Evolutionary conservation across 1,140 invertebrate species (phyloP).

Genomic region (Vollenhovia emeryi): DNA sequence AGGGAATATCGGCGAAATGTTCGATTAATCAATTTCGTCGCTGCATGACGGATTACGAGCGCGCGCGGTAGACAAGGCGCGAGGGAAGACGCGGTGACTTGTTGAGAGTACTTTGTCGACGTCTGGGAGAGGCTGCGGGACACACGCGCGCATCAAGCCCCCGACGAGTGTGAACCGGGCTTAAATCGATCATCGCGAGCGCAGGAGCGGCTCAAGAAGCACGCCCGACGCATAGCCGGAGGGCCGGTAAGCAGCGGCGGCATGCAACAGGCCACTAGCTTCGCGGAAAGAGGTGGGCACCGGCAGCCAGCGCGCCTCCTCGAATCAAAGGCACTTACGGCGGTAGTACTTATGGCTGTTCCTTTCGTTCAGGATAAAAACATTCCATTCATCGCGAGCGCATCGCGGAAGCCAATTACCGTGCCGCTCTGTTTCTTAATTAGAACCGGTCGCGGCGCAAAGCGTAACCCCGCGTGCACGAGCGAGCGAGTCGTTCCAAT

Average conservation of each 20-base stretch:
- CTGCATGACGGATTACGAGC: slow-evolving; percentile 58
- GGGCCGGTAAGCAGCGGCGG: slow-evolving; percentile 60
- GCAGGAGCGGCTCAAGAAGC: slow-evolving; percentile 68
- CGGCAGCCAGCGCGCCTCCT: slow-evolving; percentile 51
- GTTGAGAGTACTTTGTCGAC: slow-evolving; percentile 53
- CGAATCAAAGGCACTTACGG: slow-evolving; percentile 71
- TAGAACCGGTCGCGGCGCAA: slow-evolving; percentile 63
- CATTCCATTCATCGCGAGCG: slow-evolving; percentile 66
- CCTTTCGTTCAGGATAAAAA: slow-evolving; percentile 68
- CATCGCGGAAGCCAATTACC: slow-evolving; percentile 70
- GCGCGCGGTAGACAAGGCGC: slow-evolving; percentile 32
- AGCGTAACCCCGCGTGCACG: slow-evolving; percentile 47
- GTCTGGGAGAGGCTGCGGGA: slow-evolving; percentile 38
- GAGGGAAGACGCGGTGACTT: slow-evolving; percentile 44
- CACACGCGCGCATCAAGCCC: slow-evolving; percentile 27
- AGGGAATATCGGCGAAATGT: slow-evolving; percentile 49
- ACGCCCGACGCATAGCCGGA: slow-evolving; percentile 69
- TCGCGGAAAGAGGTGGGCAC: slow-evolving; percentile 63
- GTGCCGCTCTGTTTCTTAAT: slow-evolving; percentile 68
- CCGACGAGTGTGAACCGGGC: slow-evolving; percentile 62
- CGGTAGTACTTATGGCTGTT: slow-evolving; percentile 65
- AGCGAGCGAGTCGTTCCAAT: slow-evolving; percentile 41
- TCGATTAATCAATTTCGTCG: slow-evolving; percentile 59
- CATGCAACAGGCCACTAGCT: slow-evolving; percentile 72
- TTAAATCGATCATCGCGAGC: slow-evolving; percentile 71